Conservation (phyloP, 2,113 vertebrate genomes). For the Lucifuga dentata region DNA sequence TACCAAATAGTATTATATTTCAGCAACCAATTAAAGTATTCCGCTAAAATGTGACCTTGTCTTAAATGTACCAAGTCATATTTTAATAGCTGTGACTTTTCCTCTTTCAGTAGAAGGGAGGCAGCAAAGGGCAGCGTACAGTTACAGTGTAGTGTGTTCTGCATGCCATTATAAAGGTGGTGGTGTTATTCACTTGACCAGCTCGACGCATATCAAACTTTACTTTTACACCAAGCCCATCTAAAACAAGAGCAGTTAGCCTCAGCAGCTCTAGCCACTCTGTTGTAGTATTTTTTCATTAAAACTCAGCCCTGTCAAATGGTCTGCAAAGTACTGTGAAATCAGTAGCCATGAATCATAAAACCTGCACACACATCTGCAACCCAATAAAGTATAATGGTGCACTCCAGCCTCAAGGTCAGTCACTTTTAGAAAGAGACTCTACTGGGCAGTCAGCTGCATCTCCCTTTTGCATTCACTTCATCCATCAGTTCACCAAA, state of each 20-base stretch:
- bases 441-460: constrained; percentile 29
- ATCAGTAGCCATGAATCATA: constrained; percentile 70
- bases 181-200: background rate
- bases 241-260: constrained; percentile 48
- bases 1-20: constrained; percentile 27
- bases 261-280: constrained; percentile 9
- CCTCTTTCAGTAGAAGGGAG: background rate
- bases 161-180: background rate
- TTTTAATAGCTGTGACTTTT: constrained; percentile 23
- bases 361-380: constrained; percentile 58
- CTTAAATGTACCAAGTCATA: constrained; percentile 7
- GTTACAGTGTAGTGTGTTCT: background rate
- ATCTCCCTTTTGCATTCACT: constrained; percentile 43
- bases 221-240: constrained; percentile 37
- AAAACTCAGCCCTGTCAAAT: constrained; percentile 63
- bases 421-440: constrained; percentile 31
- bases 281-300: constrained; percentile 40
- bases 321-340: constrained; percentile 70
- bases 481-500: constrained; percentile 15
- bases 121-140: constrained; percentile 3
- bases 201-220: constrained; percentile 43
- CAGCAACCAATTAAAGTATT: constrained; percentile 15
- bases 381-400: constrained; percentile 69
- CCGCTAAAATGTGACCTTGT: constrained; percentile 48
- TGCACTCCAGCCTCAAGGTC: constrained; percentile 69